Evolutionary conservation across 2,888 invertebrate species (phyloP), one percentile per base, ranked within the genome.

Genomic region (Dichetophora obliterata): DNA sequence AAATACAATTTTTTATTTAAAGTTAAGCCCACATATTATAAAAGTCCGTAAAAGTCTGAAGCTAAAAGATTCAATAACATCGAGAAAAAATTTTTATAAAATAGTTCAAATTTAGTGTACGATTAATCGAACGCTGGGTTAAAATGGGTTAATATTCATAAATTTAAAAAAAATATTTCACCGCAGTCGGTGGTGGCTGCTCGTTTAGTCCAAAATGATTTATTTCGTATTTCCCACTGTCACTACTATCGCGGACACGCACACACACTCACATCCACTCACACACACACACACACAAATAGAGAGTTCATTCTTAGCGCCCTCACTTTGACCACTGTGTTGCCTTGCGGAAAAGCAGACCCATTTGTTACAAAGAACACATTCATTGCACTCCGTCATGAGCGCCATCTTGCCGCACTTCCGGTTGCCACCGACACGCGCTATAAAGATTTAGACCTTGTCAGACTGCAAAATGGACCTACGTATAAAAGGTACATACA

Each of bases 401-500:
- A 63, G 34, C 37, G 70, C 59, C 68, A 74, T 76, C 74, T 69
- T 54, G 66, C 34, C 65, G 76, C 75, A 71, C 77, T 59, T 72
- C 69, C 78, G 70, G 43, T 63, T 50, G 65, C 65, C 63, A 68
- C 22, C 70, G 57, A 48, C 57, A 61, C 77, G 79, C 50, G 71
- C 77, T 75, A 79, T 79, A 77, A 77, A 79, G 79, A 79, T 77
- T 79, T 79, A 79, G 75, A 79, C 77, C 75, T 73, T 77, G 71
- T 71, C 71, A 66, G 66, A 27, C 66, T 37, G 31, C 16, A 71
- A 54, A 57, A 57, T 57, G 71, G 37, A 9, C 71, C 54, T 19
- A 14, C 11, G 34, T n/a, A n/a, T n/a, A n/a, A n/a, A n/a, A n/a
- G n/a, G n/a, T 11, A 27, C 19, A 34, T 16, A 65, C 16, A 34